Base-by-base conservation (phyloP, 2,113 vertebrate genomes). In the Pterocles burchelli region DNA sequence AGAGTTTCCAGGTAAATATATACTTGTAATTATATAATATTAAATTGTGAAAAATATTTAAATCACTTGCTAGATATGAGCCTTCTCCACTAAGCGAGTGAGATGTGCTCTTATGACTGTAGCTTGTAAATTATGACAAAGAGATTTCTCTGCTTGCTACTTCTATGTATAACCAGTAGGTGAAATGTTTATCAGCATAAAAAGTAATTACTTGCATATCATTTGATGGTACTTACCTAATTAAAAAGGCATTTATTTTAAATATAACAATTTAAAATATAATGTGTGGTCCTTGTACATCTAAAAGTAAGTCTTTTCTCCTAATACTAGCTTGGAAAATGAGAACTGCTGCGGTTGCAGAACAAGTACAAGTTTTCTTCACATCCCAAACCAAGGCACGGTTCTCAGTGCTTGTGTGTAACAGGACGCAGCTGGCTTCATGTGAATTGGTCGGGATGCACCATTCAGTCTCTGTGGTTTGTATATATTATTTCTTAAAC, bases 1-100 rank as follows among this genome's bases (percentile, higher is more conserved):
- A 71, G 94, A 94, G 94, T 97, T 98, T 82, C 97, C 98, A 98
- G 98, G 99, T 99, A 98, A 67, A 31, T 48, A 36, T 6, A 28
- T 51, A 6, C 75, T 43, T 68, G 66, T 7, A 88, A 65, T 82
- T 75, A 43, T 3, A 19, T 76, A 45, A 52, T 17, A 46, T 58
- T 84, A 41, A 52, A 72, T 70, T 46, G 6, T 34, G 25, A 67
- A 72, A 84, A 68, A 54, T 65, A 68, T 36, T 93, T 76, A 33
- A 67, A 80, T 63, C 22, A 33, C 21, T 59, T 18, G 48, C 48
- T 61, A 54, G 34, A 34, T 55, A 29, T 7, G 28, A 81, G 3
- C 36, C 51, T 59, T 76, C 19, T 74, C 10, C 59, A 73, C 34
- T 61, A 65, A 77, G 61, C 26, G 73, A 70, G 4, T 19, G 41